A percentile compares a stretch with the other conserved stretches of the same genome.
Conservation (phyloP, 1,140 invertebrate genomes). For the Colletes latitarsis region DNA sequence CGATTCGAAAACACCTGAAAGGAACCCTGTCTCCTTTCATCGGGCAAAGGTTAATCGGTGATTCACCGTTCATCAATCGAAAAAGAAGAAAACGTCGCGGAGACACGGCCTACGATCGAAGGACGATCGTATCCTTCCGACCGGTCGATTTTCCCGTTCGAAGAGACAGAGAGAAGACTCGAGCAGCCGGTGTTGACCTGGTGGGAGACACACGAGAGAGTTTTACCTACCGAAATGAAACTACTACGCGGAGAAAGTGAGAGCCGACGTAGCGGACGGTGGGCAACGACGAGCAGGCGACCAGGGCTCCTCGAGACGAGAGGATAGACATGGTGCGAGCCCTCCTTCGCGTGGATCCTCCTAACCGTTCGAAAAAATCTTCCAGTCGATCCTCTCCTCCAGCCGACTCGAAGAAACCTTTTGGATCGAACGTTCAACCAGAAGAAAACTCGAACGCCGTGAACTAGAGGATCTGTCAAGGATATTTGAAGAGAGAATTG, state of each 20-base stretch:
- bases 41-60: background rate
- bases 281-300: constrained; percentile 66
- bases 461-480: background rate
- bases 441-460: background rate
- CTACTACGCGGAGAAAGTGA: constrained; percentile 80
- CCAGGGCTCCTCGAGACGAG: constrained; percentile 70
- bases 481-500: background rate
- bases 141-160: constrained; percentile 29
- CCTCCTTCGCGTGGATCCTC: constrained; percentile 47
- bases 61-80: background rate
- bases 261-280: constrained; percentile 74
- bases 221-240: constrained; percentile 79
- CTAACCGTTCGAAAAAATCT: constrained; percentile 19
- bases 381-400: background rate
- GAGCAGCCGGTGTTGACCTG: constrained; percentile 9
- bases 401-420: background rate
- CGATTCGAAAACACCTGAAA: background rate
- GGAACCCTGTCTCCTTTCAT: background rate
- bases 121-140: constrained; percentile 22
- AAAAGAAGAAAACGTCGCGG: constrained; percentile 11
- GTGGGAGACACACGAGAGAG: constrained; percentile 72
- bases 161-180: constrained; percentile 19
- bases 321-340: constrained; percentile 72
- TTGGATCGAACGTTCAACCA: background rate
- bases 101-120: background rate